Evolutionary conservation across 2,113 vertebrate species (phyloP).

Genomic region (Xerus inauris): DNA sequence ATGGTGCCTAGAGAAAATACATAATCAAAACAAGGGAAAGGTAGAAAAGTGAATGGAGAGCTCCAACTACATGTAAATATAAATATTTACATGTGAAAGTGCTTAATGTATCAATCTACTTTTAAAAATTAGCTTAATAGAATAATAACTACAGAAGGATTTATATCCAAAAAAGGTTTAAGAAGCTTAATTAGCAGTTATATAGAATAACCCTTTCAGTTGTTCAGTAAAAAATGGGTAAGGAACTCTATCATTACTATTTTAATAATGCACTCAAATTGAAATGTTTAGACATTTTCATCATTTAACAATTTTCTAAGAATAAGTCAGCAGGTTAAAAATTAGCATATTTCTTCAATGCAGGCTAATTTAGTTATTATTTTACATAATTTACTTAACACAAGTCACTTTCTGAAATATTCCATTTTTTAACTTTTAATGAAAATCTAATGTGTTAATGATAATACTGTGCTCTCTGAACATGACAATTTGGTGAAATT

Average conservation of each 20-base stretch:
- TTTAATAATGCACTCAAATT: constrained; percentile 50
- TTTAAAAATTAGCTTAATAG: constrained; percentile 55
- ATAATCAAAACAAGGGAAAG: background rate
- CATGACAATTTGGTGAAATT: constrained; percentile 51
- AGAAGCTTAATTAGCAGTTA: constrained; percentile 11
- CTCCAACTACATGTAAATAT: background rate
- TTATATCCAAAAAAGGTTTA: constrained; percentile 33
- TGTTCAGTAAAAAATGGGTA: constrained; percentile 41
- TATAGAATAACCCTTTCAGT: constrained; percentile 16
- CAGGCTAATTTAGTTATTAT: constrained; percentile 62
- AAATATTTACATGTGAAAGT: background rate
- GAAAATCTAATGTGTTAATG: constrained; percentile 60
- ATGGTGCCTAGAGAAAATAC: background rate
- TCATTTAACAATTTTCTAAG: constrained; percentile 53
- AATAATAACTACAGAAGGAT: background rate
- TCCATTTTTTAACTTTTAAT: constrained; percentile 64
- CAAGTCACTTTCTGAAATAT: constrained; percentile 57
- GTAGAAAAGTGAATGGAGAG: background rate
- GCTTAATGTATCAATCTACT: background rate
- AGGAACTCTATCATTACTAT: constrained; percentile 29
- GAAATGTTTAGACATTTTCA: constrained; percentile 52
- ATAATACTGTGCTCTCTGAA: background rate
- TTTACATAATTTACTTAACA: constrained; percentile 71
- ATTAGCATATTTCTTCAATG: constrained; percentile 69
- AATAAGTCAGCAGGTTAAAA: constrained; percentile 68